Base-by-base conservation (phyloP, 2,888 invertebrate species). In the Apantesis nais region DNA sequence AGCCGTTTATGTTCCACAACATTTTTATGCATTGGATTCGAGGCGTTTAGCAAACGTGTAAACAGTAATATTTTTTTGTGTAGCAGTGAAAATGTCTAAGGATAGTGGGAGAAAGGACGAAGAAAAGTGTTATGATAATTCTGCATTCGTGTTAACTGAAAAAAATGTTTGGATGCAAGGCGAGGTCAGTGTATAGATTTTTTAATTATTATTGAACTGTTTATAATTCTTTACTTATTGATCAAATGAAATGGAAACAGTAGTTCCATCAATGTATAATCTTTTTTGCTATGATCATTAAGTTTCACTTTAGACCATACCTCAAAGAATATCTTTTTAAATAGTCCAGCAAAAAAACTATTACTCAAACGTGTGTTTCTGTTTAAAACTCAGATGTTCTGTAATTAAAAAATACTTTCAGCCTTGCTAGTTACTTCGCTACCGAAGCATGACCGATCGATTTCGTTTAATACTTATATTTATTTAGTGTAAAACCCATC, bases 121-220 rank as follows among this genome's bases (percentile, higher is more conserved):
- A 70, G 84, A 83, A 72, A 89, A 88, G 75, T 83, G 86, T 72
- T 93, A 90, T 73, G 92, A 92, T 75, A 94, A 94, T 79, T 85
- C 89, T 14, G 95, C 89, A 62, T 94, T 92, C 83, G 89, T 91
- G 76, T 85, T 91, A 84, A 88, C 91, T 8, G 94, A 94, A 77
- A 91, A 92, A 83, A 87, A 88, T 83, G 78, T 85, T 69, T 89
- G 87, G 88, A 82, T 81, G 71, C 72, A 81, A 63, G 79, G 81
- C 73, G 80, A 89, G 89, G 90, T 58, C 16, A 29, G 58, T 29
- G 14, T 58, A 29, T 25, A 14, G 29, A 4, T 90, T 79, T 5
- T 80, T 67, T 52, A 65, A 63, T 52, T 61, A 44, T 37, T 25
- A 39, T 52, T 8, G 14, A 48, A 37, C 1, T 37, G 11, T 12